Evolutionary conservation across 2,888 invertebrate genomes (phyloP), one percentile per base, ranked within the genome.

Genomic region (Drepana falcataria): DNA sequence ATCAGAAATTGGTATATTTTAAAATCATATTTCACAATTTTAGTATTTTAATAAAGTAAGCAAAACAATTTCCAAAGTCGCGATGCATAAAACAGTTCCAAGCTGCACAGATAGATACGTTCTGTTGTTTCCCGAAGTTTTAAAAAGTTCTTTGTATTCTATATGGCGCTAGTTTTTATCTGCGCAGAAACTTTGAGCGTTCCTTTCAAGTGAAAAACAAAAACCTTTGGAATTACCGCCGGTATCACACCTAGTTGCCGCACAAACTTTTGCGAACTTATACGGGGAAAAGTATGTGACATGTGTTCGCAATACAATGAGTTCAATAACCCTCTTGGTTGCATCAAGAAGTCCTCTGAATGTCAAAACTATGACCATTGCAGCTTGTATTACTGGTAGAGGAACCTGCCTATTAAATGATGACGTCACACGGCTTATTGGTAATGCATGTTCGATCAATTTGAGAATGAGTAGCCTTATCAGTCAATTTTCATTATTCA

Each of bases 181-280:
- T 55, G 56, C 56, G 9, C 49, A 52, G 55, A 53, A 55, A 44
- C 44, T 44, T 55, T 53, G 35, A 58, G 59, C 58, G 58, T 61
- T 53, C 51, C 48, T 55, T 51, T 51, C 34, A 40, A 48, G 56
- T 48, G 53, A 57, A 58, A 59, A 59, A 55, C 57, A 60, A 51
- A 59, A 56, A 60, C 51, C 5, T 54, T 34, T 40, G 40, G 44
- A 49, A 40, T 34, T 40, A 51, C 40, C 51, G 40, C 21, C 54
- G 52, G 55, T 61, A 60, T 68, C 68, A 57, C 68, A 65, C 65
- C 68, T 65, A 61, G 61, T 59, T 56, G 60, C 7, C 53, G 64
- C 40, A 41, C 49, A 61, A 65, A 51, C 7, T 51, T 51, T 51
- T 7, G 7, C 34, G 40, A 44, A 41, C 34, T 51, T 51, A 7